These are phyloP conservation scores for Acanthis flammea DNA, from an alignment of 2,797 vertebrate genomes.

Conservation along the genomic window DNA sequence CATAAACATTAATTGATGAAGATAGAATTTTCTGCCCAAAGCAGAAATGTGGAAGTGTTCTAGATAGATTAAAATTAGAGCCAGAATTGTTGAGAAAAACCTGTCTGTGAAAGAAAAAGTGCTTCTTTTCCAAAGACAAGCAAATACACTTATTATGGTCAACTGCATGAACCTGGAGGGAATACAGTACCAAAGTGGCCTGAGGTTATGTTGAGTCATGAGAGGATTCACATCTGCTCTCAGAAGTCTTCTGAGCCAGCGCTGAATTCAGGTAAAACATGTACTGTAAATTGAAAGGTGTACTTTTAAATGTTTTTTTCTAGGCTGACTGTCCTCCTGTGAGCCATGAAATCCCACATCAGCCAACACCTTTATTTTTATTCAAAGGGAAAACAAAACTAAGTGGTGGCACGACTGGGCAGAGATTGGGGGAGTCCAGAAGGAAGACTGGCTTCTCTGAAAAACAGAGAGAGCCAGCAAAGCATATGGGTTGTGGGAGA, in stretches of 20 bases:
- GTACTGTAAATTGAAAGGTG: constrained; percentile 36
- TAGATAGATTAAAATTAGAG: constrained; percentile 36
- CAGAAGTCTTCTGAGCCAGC: constrained; percentile 13
- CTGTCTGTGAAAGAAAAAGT: constrained; percentile 3
- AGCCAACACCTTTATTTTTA: constrained; percentile 3
- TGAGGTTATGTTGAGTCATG: not conserved
- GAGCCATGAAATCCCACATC: constrained; percentile 30
- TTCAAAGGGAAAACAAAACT: not conserved
- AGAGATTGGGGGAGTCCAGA: not conserved
- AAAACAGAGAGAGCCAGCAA: not conserved
- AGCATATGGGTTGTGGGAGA: not conserved
- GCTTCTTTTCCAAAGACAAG: constrained; percentile 49
- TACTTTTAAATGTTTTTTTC: constrained; percentile 19
- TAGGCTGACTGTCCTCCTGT: constrained; percentile 5
- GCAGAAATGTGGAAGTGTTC: not conserved
- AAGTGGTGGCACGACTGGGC: not conserved
- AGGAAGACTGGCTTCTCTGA: not conserved
- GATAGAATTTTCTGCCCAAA: constrained; percentile 37
- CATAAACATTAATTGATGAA: constrained; percentile 32
- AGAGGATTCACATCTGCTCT: constrained; percentile 33
- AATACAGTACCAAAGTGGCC: not conserved
- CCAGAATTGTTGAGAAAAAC: not conserved
- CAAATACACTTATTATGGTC: constrained; percentile 13
- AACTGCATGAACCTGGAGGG: constrained; percentile 2
- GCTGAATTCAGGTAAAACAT: not conserved